Evolutionary conservation across 2,797 vertebrate genomes (phyloP), one percentile per base, ranked within the genome.

Genomic region (Prunella strophiata): DNA sequence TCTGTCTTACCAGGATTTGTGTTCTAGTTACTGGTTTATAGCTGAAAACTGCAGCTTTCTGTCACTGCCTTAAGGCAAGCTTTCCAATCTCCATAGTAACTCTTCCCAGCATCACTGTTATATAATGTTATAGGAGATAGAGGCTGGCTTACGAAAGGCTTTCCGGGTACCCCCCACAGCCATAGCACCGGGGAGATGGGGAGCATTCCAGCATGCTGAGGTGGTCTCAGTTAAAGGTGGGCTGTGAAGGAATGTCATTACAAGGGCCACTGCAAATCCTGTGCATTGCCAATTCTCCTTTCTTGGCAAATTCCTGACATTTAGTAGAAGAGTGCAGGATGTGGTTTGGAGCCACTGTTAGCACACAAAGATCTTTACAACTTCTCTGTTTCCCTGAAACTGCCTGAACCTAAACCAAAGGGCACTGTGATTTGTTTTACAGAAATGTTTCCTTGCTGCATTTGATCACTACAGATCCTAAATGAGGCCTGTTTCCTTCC

Each of bases 11-110:
- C 75, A 77, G 45, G 32, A 32, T 84, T 79, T 91, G 61, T 89
- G 85, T 80, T 94, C 55, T 36, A 70, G 65, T 91, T 87, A 42
- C 43, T 93, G 82, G 34, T 89, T 84, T 88, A 3, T 78, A 70
- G 65, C 47, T 74, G 62, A 67, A 51, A 92, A 43, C 57, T 62
- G 71, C 85, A 84, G 86, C 54, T 91, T 76, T 83, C 75, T 88
- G 61, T 89, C 30, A 3, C 23, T 83, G 78, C 88, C 65, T 57
- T 65, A 32, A 79, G 74, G 82, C 71, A 92, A 91, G 87, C 77
- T 93, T 96, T 93, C 85, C 90, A 57, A 43, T 97, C 91, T 94
- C 97, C 91, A 94, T 96, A 93, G 96, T 87, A 95, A 96, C 93
- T 88, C 79, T 85, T 62, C 70, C 45, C 32, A 38, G 61, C 75